Evolutionary conservation across 2,797 vertebrate species (phyloP), one percentile per base, ranked within the genome.

Genomic region (Balearica regulorum): DNA sequence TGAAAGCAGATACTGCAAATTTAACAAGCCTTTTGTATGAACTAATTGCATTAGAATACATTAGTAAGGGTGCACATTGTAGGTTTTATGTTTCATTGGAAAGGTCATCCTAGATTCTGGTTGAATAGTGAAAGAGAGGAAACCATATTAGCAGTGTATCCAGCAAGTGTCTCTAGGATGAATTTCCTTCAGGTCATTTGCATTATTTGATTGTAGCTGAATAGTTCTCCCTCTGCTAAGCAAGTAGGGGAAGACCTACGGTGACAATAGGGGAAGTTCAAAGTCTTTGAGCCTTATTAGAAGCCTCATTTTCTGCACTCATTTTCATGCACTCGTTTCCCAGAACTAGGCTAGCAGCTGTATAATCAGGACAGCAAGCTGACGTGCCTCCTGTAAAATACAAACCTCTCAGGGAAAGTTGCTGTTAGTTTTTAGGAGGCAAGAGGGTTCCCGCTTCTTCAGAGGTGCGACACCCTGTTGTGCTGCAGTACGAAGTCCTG

Each of bases 11-110:
- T 96, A 95, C 95, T 98, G 97, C 98, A 99, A 99, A 98, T 98
- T 99, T 99, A 99, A 99, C 98, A 98, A 99, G 98, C 97, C 98
- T 98, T 99, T 99, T 99, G 98, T 99, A 98, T 98, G 98, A 98
- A 98, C 98, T 99, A 99, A 99, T 99, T 99, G 98, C 98, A 98
- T 99, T 99, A 98, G 98, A 99, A 99, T 99, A 98, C 98, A 98
- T 98, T 98, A 98, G 98, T 97, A 97, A 98, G 98, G 98, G 98
- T 98, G 98, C 98, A 98, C 98, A 97, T 96, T 98, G 98, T 98
- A 98, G 98, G 98, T 98, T 98, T 98, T 98, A 98, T 98, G 97
- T 98, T 98, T 98, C 98, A 98, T 98, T 98, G 97, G 98, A 98
- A 98, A 99, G 98, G 98, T 98, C 98, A 98, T 98, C 97, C 97